Percentiles rank a stretch among this genome's conserved stretches.
Conservation (phyloP, 2,888 invertebrate species). For the Loripinus fragilis region DNA sequence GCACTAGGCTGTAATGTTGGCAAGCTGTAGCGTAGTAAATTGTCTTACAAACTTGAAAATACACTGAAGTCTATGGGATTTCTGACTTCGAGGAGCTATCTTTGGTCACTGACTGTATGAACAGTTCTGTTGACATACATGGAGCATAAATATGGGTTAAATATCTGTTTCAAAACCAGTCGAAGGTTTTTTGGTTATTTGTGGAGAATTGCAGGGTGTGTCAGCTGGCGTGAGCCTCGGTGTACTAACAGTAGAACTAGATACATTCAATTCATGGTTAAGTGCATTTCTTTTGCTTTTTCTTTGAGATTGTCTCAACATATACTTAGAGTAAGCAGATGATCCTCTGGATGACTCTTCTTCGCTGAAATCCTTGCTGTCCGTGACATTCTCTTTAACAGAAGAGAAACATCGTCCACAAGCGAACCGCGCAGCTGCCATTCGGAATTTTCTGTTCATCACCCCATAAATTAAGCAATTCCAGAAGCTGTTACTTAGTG, state of each 20-base stretch:
- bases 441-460: constrained; percentile 60
- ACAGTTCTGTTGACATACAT: too few relatives aligned
- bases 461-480: constrained; percentile 57
- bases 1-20: too few relatives aligned
- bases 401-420: constrained; percentile 49
- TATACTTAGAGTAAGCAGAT: constrained; percentile 24
- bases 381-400: constrained; percentile 27
- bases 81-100: too few relatives aligned
- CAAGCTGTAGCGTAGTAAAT: too few relatives aligned
- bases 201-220: neutral
- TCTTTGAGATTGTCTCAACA: constrained; percentile 15
- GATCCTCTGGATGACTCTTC: constrained; percentile 12
- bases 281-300: neutral
- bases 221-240: neutral
- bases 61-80: too few relatives aligned
- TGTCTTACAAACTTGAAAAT: too few relatives aligned
- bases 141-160: too few relatives aligned
- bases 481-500: constrained; percentile 60
- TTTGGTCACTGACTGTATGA: too few relatives aligned
- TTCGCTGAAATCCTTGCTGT: constrained; percentile 35
- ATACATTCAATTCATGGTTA: neutral
- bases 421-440: constrained; percentile 46
- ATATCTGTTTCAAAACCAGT: neutral
- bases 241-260: neutral
- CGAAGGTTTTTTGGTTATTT: neutral